phyloP scores from a whole-genome alignment of 2,797 vertebrate genomes.

The Sylvia borin region DNA sequence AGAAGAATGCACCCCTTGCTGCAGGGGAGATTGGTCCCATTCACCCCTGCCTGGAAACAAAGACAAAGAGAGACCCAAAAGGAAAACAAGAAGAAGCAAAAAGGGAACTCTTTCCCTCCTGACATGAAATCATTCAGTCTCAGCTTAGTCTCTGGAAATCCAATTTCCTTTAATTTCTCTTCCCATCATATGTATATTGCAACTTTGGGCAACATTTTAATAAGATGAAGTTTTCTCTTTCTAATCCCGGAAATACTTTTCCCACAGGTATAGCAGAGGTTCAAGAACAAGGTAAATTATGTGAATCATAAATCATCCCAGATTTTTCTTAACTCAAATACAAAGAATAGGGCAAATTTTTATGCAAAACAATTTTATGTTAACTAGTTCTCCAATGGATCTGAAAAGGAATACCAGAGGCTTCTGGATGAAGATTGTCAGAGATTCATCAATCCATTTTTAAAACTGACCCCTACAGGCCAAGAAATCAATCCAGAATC shows the following conservation, averaged over 20 bases:
- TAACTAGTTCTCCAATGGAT: not conserved
- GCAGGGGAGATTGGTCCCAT: not conserved
- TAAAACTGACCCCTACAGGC: not conserved
- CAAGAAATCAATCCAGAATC: not conserved
- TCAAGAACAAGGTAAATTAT: not conserved
- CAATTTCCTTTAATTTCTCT: conserved; percentile 13
- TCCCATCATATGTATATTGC: not conserved
- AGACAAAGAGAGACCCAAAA: not conserved
- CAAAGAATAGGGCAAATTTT: not conserved
- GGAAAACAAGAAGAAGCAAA: not conserved
- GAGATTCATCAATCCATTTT: not conserved
- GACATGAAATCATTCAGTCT: not conserved
- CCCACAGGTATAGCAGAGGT: not conserved
- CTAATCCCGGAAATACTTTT: not conserved
- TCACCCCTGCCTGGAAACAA: not conserved
- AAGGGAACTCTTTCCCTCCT: not conserved
- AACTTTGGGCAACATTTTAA: conserved; percentile 3
- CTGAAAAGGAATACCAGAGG: not conserved
- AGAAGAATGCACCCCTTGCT: not conserved
- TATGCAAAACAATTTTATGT: not conserved
- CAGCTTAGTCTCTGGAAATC: not conserved
- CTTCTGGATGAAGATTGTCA: not conserved
- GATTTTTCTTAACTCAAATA: not conserved
- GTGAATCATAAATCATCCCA: not conserved
- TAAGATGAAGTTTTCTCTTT: not conserved